Conservation (phyloP, 2,888 invertebrate genomes). For the Exocentrus adspersus region DNA sequence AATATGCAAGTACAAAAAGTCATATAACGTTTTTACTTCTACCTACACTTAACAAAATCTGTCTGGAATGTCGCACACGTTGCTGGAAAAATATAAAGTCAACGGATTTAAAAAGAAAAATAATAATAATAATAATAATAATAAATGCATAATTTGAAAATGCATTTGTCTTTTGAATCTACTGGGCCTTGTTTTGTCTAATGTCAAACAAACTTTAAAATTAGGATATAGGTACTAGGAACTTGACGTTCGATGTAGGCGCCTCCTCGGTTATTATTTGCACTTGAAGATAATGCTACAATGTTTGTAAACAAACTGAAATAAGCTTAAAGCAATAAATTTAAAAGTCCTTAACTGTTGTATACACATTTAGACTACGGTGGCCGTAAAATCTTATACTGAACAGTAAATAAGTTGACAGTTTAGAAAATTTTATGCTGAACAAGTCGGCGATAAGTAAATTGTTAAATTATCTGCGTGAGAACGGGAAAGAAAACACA, state of each 20-base stretch:
- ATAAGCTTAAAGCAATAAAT: neutral
- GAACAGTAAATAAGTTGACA: neutral
- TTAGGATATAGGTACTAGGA: too few species aligned
- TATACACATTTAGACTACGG: neutral
- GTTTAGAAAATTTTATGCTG: constrained; percentile 6
- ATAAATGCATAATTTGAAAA: too few species aligned
- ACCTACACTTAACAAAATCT: neutral
- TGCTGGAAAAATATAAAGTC: too few species aligned
- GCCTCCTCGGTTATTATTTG: neutral
- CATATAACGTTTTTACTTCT: neutral
- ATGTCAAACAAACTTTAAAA: too few species aligned
- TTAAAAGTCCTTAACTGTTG: neutral
- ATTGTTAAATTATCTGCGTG: constrained; percentile 21
- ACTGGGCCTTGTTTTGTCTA: too few species aligned
- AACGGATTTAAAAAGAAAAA: neutral
- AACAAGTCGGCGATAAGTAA: constrained; percentile 6
- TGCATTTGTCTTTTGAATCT: too few species aligned
- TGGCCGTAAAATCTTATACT: neutral
- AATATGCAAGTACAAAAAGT: neutral
- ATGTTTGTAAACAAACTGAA: constrained; percentile 8
- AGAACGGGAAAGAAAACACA: neutral
- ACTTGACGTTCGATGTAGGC: neutral
- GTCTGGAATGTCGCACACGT: neutral
- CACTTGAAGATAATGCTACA: neutral
- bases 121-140: too few species aligned